phyloP scores from a whole-genome alignment of 2,888 invertebrate genomes.

The Leptodirus hochenwartii region DNA sequence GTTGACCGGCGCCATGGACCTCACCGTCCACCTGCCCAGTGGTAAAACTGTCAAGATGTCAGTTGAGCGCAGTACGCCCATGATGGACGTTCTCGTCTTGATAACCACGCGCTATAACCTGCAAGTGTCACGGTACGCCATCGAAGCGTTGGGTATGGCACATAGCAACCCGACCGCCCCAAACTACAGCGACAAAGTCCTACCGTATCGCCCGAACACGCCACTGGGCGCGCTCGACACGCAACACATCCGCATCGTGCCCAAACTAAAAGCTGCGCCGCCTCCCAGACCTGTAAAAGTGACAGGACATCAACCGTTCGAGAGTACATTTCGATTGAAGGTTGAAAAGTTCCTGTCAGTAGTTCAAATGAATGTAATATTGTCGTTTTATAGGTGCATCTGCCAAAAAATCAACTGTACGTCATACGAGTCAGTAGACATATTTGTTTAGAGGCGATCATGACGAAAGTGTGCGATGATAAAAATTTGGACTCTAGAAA shows the following conservation, averaged over 20 bases:
- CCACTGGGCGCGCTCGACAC: slow-evolving; percentile 44
- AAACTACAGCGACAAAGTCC: slow-evolving; percentile 30
- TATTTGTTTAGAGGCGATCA: slow-evolving; percentile 46
- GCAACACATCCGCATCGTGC: slow-evolving; percentile 25
- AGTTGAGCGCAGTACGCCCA: slow-evolving; percentile 46
- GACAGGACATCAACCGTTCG: slow-evolving; percentile 38
- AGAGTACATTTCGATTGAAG: slow-evolving; percentile 37
- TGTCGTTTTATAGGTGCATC: no score
- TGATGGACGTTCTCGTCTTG: slow-evolving; percentile 61
- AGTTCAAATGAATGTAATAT: no score
- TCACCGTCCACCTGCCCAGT: slow-evolving; percentile 41
- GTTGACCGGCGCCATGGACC: slow-evolving; percentile 50
- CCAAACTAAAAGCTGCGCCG: slow-evolving; percentile 19
- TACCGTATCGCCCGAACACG: slow-evolving; percentile 56
- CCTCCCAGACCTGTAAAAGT: no score
- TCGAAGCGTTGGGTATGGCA: slow-evolving; percentile 39
- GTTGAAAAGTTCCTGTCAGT: no score
- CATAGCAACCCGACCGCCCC: no score
- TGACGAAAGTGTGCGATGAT: slow-evolving; percentile 54
- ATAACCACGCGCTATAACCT: slow-evolving; percentile 49
- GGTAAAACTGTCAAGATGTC: slow-evolving; percentile 32
- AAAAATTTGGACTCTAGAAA: slow-evolving; percentile 54
- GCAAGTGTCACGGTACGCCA: slow-evolving; percentile 43
- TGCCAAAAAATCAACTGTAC: slow-evolving; percentile 64
- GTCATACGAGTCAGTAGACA: slow-evolving; percentile 56